Evolutionary conservation across 2,113 vertebrate genomes (phyloP).

Genomic region (Clarias batrachus): DNA sequence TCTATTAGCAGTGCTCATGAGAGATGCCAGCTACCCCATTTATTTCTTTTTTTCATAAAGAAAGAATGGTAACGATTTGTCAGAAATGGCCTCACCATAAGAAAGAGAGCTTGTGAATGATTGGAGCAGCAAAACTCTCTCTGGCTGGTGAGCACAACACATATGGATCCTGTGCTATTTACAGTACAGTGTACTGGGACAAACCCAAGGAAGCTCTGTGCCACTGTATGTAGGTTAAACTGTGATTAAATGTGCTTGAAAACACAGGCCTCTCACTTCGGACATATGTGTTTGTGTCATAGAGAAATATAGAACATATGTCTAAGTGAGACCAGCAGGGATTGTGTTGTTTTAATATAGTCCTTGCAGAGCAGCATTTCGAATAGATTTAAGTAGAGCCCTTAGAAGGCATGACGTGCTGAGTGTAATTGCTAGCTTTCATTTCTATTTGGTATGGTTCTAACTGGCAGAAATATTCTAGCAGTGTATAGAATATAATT

Average conservation of each 20-base stretch:
- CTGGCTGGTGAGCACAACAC: constrained; percentile 25
- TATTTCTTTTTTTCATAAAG: not conserved
- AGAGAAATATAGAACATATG: constrained; percentile 17
- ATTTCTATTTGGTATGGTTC: not conserved
- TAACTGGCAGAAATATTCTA: not conserved
- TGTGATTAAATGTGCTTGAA: constrained; percentile 35
- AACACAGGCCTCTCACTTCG: constrained; percentile 31
- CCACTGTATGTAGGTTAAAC: constrained; percentile 25
- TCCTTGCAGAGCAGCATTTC: not conserved
- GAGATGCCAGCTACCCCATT: not conserved
- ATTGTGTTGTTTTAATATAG: constrained; percentile 3
- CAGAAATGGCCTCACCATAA: not conserved
- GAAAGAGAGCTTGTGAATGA: constrained; percentile 19
- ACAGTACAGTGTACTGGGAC: constrained; percentile 27
- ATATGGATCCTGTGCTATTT: constrained; percentile 39
- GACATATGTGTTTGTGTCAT: constrained; percentile 20
- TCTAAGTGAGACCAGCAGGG: not conserved
- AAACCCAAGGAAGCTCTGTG: constrained; percentile 31
- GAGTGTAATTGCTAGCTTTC: not conserved
- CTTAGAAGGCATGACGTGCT: not conserved
- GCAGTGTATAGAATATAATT: not conserved
- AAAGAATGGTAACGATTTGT: constrained; percentile 4
- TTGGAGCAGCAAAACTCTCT: constrained; percentile 16
- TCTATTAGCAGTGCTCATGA: constrained; percentile 7
- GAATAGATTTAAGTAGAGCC: constrained; percentile 7